Percentiles rank a stretch among this genome's conserved stretches.
These are phyloP conservation scores for Cochlearius cochlearius DNA, from an alignment of 2,113 vertebrate genomes.

Conservation along the genomic window DNA sequence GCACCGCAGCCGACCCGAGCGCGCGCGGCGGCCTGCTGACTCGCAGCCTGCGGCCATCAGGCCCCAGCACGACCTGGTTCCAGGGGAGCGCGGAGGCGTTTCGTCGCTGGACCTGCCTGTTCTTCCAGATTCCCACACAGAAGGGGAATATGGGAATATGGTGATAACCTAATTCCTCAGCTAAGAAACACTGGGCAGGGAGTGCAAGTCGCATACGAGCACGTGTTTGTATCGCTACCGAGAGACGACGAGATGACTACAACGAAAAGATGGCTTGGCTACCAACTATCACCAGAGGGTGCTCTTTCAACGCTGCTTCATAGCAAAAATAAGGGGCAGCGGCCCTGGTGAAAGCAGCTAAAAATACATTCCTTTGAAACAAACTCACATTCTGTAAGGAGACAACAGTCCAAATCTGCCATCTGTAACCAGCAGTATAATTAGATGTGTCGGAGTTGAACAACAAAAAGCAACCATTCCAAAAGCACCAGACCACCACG, in stretches of 20 bases:
- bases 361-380: not conserved
- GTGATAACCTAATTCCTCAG: not conserved
- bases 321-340: not conserved
- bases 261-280: not conserved
- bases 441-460: not conserved
- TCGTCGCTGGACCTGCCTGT: no score
- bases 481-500: not conserved
- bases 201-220: not conserved
- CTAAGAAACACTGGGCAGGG: not conserved
- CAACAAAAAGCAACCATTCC: not conserved
- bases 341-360: not conserved
- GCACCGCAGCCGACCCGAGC: no score
- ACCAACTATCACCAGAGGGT: conserved; percentile 53
- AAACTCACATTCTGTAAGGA: not conserved
- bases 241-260: not conserved
- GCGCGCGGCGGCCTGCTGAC: no score
- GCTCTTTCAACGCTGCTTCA: not conserved
- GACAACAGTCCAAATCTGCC: not conserved
- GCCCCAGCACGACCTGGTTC: not conserved
- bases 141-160: not conserved
- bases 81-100: no score
- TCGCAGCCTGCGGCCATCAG: no score
- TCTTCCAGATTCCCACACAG: not conserved
- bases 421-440: not conserved
- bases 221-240: accelerated